A percentile compares a stretch with the other conserved stretches of the same genome.
Evolutionary conservation across 2,113 vertebrate species (phyloP).

Genomic region (Daphoenositta chrysoptera): DNA sequence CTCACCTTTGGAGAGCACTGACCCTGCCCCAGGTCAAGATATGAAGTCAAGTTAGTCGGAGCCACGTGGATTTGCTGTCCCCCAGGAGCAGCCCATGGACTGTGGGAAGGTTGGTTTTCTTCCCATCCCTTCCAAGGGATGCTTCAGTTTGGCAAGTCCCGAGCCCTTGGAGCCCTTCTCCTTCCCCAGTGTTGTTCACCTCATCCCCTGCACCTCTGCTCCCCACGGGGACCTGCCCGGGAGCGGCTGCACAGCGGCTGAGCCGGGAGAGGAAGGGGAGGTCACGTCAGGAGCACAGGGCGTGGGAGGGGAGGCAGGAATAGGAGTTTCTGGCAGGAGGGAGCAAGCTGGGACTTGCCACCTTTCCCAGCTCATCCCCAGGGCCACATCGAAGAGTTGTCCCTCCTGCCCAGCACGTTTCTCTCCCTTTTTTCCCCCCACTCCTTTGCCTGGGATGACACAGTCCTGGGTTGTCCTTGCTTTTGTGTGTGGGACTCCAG

Average conservation of each 20-base stretch:
- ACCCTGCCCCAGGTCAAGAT: not conserved
- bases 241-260: accelerated
- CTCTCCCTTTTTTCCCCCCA: not conserved
- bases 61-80: accelerated
- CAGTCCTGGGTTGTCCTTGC: not conserved
- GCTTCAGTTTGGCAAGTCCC: not conserved
- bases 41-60: not conserved
- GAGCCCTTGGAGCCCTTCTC: not conserved
- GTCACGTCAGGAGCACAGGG: not conserved
- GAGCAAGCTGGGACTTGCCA: not conserved
- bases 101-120: not conserved
- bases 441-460: not conserved
- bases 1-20: not conserved
- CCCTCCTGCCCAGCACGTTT: not conserved
- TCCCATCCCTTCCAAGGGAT: not conserved
- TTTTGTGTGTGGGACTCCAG: not conserved
- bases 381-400: not conserved
- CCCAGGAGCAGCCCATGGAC: not conserved
- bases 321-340: not conserved
- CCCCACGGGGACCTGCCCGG: accelerated
- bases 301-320: not conserved
- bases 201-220: not conserved
- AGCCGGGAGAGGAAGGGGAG: not conserved
- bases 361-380: not conserved
- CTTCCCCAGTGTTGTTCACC: accelerated